Evolutionary conservation across 2,888 invertebrate genomes (phyloP).

Genomic region (Epinotia bilunana): DNA sequence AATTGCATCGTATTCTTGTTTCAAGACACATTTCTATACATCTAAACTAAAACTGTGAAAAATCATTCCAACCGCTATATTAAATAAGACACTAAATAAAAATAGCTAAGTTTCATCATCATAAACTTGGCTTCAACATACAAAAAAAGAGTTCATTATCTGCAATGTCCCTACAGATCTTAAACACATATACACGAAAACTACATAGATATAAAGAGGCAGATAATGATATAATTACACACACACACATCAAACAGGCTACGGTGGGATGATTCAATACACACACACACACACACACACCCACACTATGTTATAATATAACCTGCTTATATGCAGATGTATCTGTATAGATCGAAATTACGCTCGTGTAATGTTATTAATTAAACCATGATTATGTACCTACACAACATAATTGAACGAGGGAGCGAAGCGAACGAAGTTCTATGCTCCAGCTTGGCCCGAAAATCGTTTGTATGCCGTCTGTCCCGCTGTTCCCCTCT

Average conservation of each 20-base stretch:
- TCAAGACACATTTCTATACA: not conserved
- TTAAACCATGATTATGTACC: slow-evolving; percentile 6
- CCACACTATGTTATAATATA: not conserved
- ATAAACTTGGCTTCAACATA: not conserved
- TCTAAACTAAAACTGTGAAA: not conserved
- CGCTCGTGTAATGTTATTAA: slow-evolving; percentile 3
- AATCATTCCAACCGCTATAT: not conserved
- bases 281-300: not conserved
- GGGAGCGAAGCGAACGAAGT: too few relatives aligned
- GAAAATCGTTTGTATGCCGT: too few relatives aligned
- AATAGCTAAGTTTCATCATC: not conserved
- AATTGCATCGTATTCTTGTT: not conserved
- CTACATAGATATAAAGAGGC: slow-evolving; percentile 44
- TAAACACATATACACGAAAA: slow-evolving; percentile 19
- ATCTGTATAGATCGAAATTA: slow-evolving; percentile 8
- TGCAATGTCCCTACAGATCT: slow-evolving; percentile 8
- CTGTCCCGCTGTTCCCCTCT: too few relatives aligned
- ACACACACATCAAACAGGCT: slow-evolving; percentile 44
- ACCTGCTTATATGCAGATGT: not conserved
- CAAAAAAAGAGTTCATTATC: not conserved
- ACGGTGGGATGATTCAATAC: slow-evolving; percentile 42
- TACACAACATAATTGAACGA: not conserved
- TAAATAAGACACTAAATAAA: too few relatives aligned
- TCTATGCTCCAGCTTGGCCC: too few relatives aligned
- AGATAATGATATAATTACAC: slow-evolving; percentile 47